Evolutionary conservation across 2,888 invertebrate genomes (phyloP).

Genomic region (Leuctra nigra): DNA sequence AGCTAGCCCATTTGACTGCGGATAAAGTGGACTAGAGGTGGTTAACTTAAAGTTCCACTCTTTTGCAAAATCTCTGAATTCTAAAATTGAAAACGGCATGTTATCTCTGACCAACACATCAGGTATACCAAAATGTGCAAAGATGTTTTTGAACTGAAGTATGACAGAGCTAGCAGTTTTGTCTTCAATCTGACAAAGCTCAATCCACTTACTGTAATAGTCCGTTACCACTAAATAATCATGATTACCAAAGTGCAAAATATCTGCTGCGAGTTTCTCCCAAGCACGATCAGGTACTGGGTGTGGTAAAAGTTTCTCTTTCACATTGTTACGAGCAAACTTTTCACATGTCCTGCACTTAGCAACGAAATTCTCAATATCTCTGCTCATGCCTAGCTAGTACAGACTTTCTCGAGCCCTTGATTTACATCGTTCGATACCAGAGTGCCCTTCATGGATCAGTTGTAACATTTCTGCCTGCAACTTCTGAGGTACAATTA

Average conservation of each 20-base stretch:
- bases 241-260: constrained; percentile 1
- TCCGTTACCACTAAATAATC: neutral
- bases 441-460: constrained; percentile 14
- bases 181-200: neutral
- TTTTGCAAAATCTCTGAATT: neutral
- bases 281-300: constrained; percentile 22
- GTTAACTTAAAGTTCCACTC: neutral
- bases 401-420: neutral
- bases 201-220: constrained; percentile 3
- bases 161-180: neutral
- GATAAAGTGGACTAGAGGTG: constrained; percentile 10
- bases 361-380: constrained; percentile 31
- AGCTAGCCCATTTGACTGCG: constrained; percentile 16
- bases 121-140: neutral
- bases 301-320: constrained; percentile 28
- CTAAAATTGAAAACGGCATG: neutral
- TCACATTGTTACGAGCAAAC: constrained; percentile 17
- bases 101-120: neutral
- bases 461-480: constrained; percentile 1
- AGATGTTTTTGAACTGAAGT: neutral
- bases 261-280: constrained; percentile 4
- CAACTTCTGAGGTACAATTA: constrained; percentile 7
- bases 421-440: neutral
- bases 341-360: constrained; percentile 14
- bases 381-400: constrained; percentile 24